These are phyloP conservation scores for Drosophila diplacantha DNA, from an alignment of 2,888 invertebrate species.

Conservation along the genomic window DNA sequence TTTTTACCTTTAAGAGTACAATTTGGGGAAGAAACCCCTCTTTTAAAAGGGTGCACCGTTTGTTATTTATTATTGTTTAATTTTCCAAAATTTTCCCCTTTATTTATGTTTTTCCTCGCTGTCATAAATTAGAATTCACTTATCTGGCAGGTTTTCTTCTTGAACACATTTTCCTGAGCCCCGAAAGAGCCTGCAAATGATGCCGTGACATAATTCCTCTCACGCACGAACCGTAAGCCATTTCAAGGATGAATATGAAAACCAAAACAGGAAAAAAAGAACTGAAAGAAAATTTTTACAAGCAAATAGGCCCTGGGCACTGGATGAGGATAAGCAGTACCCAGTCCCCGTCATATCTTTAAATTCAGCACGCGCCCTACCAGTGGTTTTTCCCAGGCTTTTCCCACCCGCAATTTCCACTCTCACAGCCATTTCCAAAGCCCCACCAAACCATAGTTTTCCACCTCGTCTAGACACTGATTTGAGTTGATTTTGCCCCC, in stretches of 20 bases:
- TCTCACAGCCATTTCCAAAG: not conserved
- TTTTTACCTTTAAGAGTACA: not conserved
- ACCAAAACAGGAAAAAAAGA: constrained; percentile 9
- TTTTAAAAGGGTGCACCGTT: not conserved
- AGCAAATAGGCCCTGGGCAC: constrained; percentile 45
- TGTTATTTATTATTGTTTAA: constrained; percentile 24
- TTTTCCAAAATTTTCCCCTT: not conserved
- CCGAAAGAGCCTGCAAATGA: constrained; percentile 12
- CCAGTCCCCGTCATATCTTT: constrained; percentile 35
- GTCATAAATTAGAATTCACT: constrained; percentile 12
- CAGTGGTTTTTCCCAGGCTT: constrained; percentile 26
- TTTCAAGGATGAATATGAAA: constrained; percentile 42
- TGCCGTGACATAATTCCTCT: constrained; percentile 34
- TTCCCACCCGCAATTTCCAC: not conserved
- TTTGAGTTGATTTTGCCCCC: constrained; percentile 46
- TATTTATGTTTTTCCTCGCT: constrained; percentile 2
- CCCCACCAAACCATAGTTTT: constrained; percentile 23
- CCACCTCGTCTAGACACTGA: constrained; percentile 62
- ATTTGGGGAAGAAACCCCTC: not conserved
- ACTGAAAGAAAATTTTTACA: constrained; percentile 15
- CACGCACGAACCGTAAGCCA: constrained; percentile 34
- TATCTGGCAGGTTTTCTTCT: constrained; percentile 9
- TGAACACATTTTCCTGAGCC: not conserved
- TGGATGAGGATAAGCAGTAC: constrained; percentile 21
- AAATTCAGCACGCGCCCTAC: constrained; percentile 56